phyloP scores from a whole-genome alignment of 2,113 vertebrate genomes.

The Trematocara marginatum region DNA sequence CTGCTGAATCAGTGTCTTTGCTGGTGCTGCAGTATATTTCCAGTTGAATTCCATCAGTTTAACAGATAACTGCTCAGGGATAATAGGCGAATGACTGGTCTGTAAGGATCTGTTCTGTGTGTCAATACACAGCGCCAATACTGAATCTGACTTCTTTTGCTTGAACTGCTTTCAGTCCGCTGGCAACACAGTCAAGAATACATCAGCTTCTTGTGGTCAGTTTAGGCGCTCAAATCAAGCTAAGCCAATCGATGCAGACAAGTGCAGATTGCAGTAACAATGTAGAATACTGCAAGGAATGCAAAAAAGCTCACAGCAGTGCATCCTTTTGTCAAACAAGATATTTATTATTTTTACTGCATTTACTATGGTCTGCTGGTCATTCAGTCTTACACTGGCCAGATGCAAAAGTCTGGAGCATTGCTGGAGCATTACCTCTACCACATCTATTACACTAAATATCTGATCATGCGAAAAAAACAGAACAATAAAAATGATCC shows the following conservation, averaged over 20 bases:
- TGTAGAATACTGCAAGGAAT: neutral
- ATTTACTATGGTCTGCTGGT: neutral
- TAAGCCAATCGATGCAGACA: neutral
- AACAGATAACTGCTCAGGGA: neutral
- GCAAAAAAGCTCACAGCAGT: neutral
- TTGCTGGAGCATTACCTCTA: neutral
- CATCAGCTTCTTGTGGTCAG: neutral
- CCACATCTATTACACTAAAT: neutral
- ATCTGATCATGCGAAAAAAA: neutral
- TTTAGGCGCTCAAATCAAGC: neutral
- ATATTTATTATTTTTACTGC: neutral
- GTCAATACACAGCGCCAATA: neutral
- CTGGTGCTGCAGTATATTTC: constrained; percentile 18
- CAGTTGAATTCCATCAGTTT: neutral
- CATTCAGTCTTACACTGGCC: neutral
- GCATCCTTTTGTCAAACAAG: neutral
- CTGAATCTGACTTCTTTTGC: neutral
- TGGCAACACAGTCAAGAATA: neutral
- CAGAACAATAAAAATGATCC: neutral
- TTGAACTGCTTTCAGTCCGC: neutral
- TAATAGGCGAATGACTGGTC: neutral
- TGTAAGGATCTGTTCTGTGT: neutral
- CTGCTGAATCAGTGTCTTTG: constrained; percentile 2
- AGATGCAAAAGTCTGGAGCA: neutral
- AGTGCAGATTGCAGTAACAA: neutral